Evolutionary conservation across 2,888 invertebrate species (phyloP).

Genomic region (Parnassius smintheus): DNA sequence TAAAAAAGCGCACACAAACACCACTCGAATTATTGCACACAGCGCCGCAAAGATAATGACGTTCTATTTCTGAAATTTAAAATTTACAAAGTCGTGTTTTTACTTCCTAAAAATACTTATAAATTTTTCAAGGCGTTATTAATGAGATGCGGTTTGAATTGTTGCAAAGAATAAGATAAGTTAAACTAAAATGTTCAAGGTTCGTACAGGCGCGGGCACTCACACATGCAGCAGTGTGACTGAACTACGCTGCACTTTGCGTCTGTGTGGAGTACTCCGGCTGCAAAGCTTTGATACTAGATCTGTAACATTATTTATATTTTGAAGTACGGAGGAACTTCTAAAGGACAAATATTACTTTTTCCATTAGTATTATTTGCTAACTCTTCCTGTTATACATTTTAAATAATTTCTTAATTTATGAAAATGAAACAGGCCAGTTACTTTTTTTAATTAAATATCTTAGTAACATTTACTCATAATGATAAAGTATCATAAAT

Average conservation of each 20-base stretch:
- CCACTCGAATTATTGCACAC: constrained; percentile 43
- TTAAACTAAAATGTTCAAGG: constrained; percentile 71
- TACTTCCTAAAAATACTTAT: constrained; percentile 23
- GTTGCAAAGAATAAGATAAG: constrained; percentile 62
- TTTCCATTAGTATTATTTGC: too few species aligned
- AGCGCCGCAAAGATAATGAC: constrained; percentile 31
- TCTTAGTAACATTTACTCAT: too few species aligned
- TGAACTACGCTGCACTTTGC: constrained; percentile 62
- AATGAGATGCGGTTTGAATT: constrained; percentile 51
- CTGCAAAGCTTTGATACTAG: constrained; percentile 31
- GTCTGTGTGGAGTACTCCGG: constrained; percentile 57
- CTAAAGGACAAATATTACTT: too few species aligned
- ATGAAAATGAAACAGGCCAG: too few species aligned
- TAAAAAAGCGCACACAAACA: constrained; percentile 74
- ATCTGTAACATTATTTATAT: constrained; percentile 2
- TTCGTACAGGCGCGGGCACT: constrained; percentile 66
- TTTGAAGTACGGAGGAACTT: neutral
- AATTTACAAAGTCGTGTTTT: constrained; percentile 31
- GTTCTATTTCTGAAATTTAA: constrained; percentile 43
- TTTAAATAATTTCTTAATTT: too few species aligned
- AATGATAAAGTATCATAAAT: too few species aligned
- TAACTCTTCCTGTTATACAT: too few species aligned
- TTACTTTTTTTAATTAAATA: too few species aligned
- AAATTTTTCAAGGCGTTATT: constrained; percentile 36
- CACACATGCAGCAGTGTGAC: constrained; percentile 52